Percentiles rank a stretch among this genome's conserved stretches.
Evolutionary conservation across 2,797 vertebrate genomes (phyloP).

Genomic region (Triplophysa yarkandensis): DNA sequence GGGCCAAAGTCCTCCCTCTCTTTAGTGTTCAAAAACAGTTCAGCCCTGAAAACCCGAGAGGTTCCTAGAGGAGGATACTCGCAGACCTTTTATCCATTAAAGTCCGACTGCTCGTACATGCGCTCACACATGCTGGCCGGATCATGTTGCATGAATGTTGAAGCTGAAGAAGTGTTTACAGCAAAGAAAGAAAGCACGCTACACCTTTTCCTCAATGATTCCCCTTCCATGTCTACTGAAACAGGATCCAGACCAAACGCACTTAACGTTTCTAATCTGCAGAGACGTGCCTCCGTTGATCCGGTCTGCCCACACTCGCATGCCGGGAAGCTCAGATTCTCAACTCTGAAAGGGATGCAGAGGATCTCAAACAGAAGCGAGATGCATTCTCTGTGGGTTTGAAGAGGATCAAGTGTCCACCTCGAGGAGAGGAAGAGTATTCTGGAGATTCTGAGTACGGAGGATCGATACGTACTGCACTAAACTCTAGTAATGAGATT

Average conservation of each 20-base stretch:
- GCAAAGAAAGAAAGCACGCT: conserved; percentile 32
- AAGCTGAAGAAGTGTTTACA: conserved; percentile 41
- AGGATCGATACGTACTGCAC: conserved; percentile 9
- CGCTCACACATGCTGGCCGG: conserved; percentile 43
- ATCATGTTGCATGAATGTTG: conserved; percentile 59
- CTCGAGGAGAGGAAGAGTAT: conserved; percentile 17
- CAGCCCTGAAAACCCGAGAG: conserved; percentile 53
- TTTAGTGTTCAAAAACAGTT: conserved; percentile 47
- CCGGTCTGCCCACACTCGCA: background rate
- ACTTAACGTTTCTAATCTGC: conserved; percentile 34
- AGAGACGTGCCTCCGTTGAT: conserved; percentile 7
- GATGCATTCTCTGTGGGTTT: conserved; percentile 4
- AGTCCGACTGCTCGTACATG: conserved; percentile 57
- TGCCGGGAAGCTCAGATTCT: conserved; percentile 24
- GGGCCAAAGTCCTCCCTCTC: conserved; percentile 46
- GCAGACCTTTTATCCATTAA: conserved; percentile 74
- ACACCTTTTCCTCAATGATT: conserved; percentile 37
- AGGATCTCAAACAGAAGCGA: background rate
- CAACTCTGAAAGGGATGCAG: conserved; percentile 18
- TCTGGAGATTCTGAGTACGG: conserved; percentile 37
- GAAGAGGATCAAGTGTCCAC: conserved; percentile 29
- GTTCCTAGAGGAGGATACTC: conserved; percentile 61
- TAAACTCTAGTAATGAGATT: conserved; percentile 5
- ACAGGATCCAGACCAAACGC: conserved; percentile 28
- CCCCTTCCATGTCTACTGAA: conserved; percentile 35